A percentile compares a stretch with the other conserved stretches of the same genome.
These are phyloP conservation scores for Pogonophryne albipinna DNA, from an alignment of 2,797 vertebrate species.

Conservation along the genomic window DNA sequence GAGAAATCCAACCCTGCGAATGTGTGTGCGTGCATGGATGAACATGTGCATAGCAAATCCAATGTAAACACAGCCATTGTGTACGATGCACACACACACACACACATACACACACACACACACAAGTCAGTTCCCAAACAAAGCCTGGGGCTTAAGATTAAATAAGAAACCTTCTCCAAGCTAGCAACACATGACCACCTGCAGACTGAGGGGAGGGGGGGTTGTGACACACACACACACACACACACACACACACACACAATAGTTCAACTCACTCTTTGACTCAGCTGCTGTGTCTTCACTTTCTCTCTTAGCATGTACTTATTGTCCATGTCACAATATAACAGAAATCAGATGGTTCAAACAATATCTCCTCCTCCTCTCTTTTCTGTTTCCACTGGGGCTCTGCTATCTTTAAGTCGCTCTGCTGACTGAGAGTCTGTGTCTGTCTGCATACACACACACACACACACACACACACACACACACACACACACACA, in stretches of 20 bases:
- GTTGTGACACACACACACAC: too few species aligned
- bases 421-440: constrained; percentile 68
- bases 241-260: too few species aligned
- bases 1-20: constrained; percentile 53
- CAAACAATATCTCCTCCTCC: constrained; percentile 73
- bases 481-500: too few species aligned
- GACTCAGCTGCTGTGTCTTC: constrained; percentile 52
- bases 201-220: constrained; percentile 48
- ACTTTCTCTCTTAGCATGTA: constrained; percentile 62
- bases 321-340: constrained; percentile 75
- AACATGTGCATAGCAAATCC: constrained; percentile 60
- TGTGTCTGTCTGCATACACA: constrained; percentile 11
- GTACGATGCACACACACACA: constrained; percentile 57
- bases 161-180: constrained; percentile 63
- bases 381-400: constrained; percentile 72
- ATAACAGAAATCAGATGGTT: constrained; percentile 79
- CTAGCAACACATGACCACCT: constrained; percentile 70
- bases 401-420: constrained; percentile 82
- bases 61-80: constrained; percentile 75
- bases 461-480: constrained; percentile 3
- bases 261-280: too few species aligned
- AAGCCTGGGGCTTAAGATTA: constrained; percentile 69
- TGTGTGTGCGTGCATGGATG: constrained; percentile 53
- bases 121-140: constrained; percentile 67
- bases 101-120: constrained; percentile 46